phyloP scores from a whole-genome alignment of 2,113 vertebrate species.

The Ptilorrhoa leucosticta region DNA sequence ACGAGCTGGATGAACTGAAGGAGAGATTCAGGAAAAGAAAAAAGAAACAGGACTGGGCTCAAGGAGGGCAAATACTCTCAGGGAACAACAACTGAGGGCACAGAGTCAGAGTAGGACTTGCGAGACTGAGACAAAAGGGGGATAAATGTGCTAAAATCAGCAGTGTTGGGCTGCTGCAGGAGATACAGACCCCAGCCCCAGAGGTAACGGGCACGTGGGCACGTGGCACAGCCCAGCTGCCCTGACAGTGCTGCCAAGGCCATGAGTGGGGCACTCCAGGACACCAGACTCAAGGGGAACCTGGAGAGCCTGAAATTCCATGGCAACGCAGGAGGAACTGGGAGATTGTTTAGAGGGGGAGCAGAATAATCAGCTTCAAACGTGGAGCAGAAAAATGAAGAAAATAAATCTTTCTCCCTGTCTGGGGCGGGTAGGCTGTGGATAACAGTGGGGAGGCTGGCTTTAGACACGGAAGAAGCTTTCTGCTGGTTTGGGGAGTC shows the following conservation, averaged over 20 bases:
- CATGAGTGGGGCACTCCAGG: neutral
- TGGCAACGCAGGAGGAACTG: neutral
- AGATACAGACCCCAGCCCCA: neutral
- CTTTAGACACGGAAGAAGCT: neutral
- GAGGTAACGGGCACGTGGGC: fast-evolving
- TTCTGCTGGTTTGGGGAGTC: neutral
- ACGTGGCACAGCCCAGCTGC: neutral
- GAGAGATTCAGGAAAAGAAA: neutral
- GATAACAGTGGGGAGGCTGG: neutral
- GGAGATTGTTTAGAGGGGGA: neutral
- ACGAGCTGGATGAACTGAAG: neutral
- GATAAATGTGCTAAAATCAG: neutral
- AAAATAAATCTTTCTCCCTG: neutral
- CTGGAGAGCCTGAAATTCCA: neutral
- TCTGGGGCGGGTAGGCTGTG: neutral
- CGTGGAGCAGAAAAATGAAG: neutral
- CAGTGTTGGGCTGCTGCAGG: neutral
- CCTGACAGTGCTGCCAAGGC: neutral
- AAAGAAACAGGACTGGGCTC: neutral
- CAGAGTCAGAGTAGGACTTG: neutral
- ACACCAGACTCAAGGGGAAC: neutral
- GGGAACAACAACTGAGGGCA: neutral
- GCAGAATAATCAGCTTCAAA: neutral
- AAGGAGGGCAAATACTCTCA: neutral
- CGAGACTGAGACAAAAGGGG: neutral